These are phyloP conservation scores for Ceratina japonica DNA, from an alignment of 1,140 invertebrate genomes.

Conservation along the genomic window DNA sequence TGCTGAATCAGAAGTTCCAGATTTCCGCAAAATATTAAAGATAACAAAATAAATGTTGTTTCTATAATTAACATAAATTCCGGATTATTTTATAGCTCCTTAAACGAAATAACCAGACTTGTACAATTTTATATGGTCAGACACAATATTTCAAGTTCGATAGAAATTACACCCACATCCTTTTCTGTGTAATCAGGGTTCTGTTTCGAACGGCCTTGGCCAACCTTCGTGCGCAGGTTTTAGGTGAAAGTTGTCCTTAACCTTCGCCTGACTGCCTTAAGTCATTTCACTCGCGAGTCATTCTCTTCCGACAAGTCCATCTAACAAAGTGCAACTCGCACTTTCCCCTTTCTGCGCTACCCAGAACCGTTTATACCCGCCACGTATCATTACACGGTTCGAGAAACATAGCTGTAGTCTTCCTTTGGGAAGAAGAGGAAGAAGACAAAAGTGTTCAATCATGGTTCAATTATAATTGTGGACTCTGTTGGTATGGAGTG, in stretches of 20 bases:
- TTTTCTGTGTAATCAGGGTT: not conserved
- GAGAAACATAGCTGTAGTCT: no score
- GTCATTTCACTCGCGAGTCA: conserved; percentile 37
- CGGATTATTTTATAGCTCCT: no score
- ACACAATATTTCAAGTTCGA: not conserved
- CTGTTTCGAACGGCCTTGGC: not conserved
- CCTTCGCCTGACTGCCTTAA: conserved; percentile 33
- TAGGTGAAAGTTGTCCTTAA: conserved; percentile 47
- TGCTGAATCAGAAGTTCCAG: no score
- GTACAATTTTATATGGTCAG: not conserved
- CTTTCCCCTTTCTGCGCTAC: conserved; percentile 20
- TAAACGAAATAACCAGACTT: no score
- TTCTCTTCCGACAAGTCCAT: conserved; percentile 32
- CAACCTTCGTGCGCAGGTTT: conserved; percentile 31
- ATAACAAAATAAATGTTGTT: no score
- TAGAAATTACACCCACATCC: not conserved
- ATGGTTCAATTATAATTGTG: not conserved
- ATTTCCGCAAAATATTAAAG: no score
- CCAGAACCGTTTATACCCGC: conserved; percentile 14
- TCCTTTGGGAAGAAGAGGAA: no score
- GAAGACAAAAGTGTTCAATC: not conserved
- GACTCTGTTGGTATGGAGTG: not conserved
- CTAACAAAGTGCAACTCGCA: conserved; percentile 26
- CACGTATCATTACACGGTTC: conserved; percentile 2
- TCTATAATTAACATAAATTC: no score